phyloP scores from a whole-genome alignment of 2,888 invertebrate genomes.

The Nasonovia ribisnigri region DNA sequence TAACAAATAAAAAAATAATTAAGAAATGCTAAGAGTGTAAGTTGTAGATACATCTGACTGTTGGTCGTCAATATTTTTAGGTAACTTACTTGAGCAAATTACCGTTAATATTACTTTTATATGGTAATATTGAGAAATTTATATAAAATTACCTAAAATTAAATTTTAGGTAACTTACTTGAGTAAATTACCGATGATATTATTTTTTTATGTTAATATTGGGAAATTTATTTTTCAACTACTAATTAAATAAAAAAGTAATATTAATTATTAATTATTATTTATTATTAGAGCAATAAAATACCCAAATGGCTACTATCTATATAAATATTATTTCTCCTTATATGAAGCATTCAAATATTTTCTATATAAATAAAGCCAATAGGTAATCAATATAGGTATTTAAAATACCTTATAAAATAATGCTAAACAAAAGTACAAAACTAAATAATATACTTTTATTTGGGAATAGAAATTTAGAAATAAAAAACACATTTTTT shows the following conservation, averaged over 20 bases:
- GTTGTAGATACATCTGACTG: too few relatives aligned
- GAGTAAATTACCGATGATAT: constrained; percentile 1
- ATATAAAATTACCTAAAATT: not conserved
- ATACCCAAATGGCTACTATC: not conserved
- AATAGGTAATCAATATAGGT: not conserved
- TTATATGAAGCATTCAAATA: not conserved
- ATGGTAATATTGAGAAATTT: too few relatives aligned
- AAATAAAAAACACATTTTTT: too few relatives aligned
- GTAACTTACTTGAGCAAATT: too few relatives aligned
- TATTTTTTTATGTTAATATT: not conserved
- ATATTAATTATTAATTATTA: not conserved
- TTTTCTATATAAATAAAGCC: not conserved
- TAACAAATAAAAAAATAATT: constrained; percentile 31
- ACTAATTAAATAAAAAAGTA: not conserved
- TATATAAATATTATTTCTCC: not conserved
- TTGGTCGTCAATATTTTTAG: too few relatives aligned
- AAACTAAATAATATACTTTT: not conserved
- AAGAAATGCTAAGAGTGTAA: constrained; percentile 15
- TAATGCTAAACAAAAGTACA: not conserved
- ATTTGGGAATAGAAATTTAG: not conserved
- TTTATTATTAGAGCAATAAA: not conserved
- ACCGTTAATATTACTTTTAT: too few relatives aligned
- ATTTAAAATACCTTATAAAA: not conserved
- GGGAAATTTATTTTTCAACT: not conserved
- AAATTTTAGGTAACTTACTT: not conserved